Evolutionary conservation across 2,113 vertebrate species (phyloP).

Genomic region (Muscicapa adusta): DNA sequence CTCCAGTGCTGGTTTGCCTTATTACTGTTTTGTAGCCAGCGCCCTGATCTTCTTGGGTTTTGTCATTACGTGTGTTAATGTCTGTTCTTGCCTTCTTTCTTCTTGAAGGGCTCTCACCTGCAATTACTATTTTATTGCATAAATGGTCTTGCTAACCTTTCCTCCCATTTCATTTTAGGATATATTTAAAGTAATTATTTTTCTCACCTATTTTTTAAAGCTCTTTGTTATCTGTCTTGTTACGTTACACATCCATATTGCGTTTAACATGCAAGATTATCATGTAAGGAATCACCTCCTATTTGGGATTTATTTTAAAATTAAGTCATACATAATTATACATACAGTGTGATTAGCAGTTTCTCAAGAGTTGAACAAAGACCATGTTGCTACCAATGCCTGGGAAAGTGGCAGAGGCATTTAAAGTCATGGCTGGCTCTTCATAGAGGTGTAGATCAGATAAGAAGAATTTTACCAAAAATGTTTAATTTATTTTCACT

Average conservation of each 20-base stretch:
- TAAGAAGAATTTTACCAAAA: background rate
- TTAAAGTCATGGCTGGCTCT: background rate
- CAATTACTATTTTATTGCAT: background rate
- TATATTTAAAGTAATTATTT: background rate
- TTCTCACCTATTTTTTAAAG: constrained; percentile 53
- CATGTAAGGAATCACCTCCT: background rate
- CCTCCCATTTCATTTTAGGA: background rate
- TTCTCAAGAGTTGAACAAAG: background rate
- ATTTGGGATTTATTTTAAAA: constrained; percentile 47
- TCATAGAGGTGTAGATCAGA: background rate
- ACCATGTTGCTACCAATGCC: background rate
- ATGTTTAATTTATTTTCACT: background rate
- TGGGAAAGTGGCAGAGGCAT: background rate
- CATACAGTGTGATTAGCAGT: no score
- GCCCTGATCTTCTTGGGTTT: background rate
- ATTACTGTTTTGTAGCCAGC: background rate
- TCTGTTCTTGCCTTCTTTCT: background rate
- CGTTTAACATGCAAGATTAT: constrained; percentile 5
- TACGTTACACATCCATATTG: background rate
- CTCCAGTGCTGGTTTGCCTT: background rate
- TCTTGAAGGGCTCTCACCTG: background rate
- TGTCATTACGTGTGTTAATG: background rate
- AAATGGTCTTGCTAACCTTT: background rate
- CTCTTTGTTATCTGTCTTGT: constrained; percentile 47
- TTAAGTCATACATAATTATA: background rate